Conservation (phyloP, 2,113 vertebrate species). For the Aplodontia rufa region DNA sequence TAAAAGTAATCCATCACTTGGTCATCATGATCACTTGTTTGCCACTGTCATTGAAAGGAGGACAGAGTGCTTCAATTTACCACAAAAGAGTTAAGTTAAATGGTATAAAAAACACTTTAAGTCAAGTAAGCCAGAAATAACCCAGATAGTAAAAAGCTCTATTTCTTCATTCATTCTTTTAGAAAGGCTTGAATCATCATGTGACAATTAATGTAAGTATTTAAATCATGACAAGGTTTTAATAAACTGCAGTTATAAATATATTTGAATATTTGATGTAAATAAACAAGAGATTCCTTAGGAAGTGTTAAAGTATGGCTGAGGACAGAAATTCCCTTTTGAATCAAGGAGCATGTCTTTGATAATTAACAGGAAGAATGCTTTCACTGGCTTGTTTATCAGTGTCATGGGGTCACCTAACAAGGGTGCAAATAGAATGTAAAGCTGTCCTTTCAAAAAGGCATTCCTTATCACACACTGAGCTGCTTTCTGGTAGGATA, state of each 20-base stretch:
- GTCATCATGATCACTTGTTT: background rate
- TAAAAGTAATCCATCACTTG: background rate
- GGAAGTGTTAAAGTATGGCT: background rate
- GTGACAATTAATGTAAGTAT: conserved; percentile 24
- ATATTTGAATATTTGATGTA: conserved; percentile 21
- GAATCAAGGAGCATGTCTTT: background rate
- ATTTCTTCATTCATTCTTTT: conserved; percentile 44
- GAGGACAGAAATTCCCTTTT: background rate
- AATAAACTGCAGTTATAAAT: conserved; percentile 13
- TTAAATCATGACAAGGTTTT: background rate
- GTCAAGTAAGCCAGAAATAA: conserved; percentile 34
- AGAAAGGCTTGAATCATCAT: conserved; percentile 15
- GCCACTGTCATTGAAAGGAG: background rate
- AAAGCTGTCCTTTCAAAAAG: background rate
- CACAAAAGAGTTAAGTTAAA: conserved; percentile 11
- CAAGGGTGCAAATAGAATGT: background rate
- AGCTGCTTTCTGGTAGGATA: background rate
- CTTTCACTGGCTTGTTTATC: background rate
- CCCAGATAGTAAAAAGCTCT: background rate
- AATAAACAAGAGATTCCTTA: background rate
- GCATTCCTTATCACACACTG: background rate
- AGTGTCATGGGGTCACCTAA: background rate
- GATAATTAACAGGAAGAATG: background rate
- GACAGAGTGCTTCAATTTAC: background rate
- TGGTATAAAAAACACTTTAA: background rate